phyloP scores from a whole-genome alignment of 2,797 vertebrate species.

The Loris lydekkerianus region DNA sequence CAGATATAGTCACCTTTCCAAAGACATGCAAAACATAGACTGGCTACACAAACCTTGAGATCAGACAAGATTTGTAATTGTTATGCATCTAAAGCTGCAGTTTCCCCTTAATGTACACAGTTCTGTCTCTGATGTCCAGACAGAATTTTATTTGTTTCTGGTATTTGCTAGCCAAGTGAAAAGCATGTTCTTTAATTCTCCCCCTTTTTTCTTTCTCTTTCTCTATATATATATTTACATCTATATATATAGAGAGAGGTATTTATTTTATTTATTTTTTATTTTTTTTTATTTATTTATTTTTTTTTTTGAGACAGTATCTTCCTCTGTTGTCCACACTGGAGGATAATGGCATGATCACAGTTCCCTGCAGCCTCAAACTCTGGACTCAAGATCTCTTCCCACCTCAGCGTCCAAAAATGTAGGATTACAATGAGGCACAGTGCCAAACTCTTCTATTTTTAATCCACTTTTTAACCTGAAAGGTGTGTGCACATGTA shows the following conservation, averaged over 20 bases:
- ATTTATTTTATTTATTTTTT: no score
- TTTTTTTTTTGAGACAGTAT: not conserved
- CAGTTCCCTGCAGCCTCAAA: not conserved
- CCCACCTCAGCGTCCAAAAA: not conserved
- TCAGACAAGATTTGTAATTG: not conserved
- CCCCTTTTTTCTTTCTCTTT: no score
- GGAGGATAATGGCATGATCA: not conserved
- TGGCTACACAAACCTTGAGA: not conserved
- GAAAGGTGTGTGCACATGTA: not conserved
- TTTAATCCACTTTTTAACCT: not conserved
- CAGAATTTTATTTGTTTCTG: constrained; percentile 7
- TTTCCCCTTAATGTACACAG: not conserved
- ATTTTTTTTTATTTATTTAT: no score
- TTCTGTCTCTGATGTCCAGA: not conserved
- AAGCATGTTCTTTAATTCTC: not conserved
- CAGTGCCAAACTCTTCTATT: not conserved
- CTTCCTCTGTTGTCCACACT: not conserved
- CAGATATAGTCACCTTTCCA: not conserved
- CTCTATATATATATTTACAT: no score
- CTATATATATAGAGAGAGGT: no score
- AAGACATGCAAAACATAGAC: not conserved
- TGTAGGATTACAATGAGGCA: not conserved
- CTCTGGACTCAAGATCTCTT: not conserved
- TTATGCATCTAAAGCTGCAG: not conserved
- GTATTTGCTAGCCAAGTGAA: not conserved